Conservation (phyloP, 1,140 invertebrate species). For the Drosophila nigrodunni region DNA sequence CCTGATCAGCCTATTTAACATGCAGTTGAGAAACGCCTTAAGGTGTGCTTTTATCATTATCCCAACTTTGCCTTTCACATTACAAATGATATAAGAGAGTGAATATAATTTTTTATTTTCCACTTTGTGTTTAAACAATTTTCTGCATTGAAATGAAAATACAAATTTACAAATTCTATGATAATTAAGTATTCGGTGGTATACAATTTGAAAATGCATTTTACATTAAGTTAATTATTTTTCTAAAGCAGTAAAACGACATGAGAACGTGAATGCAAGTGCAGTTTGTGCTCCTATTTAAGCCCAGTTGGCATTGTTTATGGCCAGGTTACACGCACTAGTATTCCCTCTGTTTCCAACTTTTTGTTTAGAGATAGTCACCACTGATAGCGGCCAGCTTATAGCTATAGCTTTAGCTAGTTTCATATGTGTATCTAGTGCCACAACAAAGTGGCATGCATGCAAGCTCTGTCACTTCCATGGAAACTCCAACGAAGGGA, state of each 20-base stretch:
- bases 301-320: conserved; percentile 58
- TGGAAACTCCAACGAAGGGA: conserved; percentile 11
- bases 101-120: background rate
- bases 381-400: conserved; percentile 47
- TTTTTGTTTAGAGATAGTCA: conserved; percentile 48
- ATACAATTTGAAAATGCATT: conserved; percentile 76
- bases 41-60: conserved; percentile 34
- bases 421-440: conserved; percentile 27
- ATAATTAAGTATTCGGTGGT: conserved; percentile 56
- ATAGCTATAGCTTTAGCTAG: conserved; percentile 54
- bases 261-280: conserved; percentile 36
- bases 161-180: conserved; percentile 51
- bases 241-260: conserved; percentile 41
- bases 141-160: conserved; percentile 24
- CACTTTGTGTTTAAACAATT: conserved; percentile 6
- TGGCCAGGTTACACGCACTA: conserved; percentile 67
- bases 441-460: conserved; percentile 60
- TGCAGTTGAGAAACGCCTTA: conserved; percentile 37
- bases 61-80: conserved; percentile 11
- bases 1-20: background rate
- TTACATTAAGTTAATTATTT: conserved; percentile 81
- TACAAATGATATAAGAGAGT: conserved; percentile 16
- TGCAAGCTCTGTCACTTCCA: background rate
- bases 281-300: conserved; percentile 21
- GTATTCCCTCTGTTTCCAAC: background rate